phyloP scores from a whole-genome alignment of 2,888 invertebrate species.

The Carcina quercana region DNA sequence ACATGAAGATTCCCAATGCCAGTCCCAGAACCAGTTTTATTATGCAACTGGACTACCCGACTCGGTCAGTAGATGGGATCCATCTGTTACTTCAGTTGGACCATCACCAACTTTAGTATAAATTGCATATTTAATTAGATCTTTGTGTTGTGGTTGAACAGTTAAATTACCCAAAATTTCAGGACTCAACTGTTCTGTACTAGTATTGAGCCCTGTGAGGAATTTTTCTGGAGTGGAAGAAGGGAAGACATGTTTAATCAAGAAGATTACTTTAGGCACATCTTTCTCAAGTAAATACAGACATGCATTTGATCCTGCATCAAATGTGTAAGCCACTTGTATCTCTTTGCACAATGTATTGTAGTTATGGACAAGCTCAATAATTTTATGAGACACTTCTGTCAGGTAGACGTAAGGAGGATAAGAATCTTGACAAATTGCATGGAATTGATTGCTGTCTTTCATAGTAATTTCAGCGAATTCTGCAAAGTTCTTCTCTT shows the following conservation, averaged over 20 bases:
- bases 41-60: constrained; percentile 39
- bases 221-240: constrained; percentile 52
- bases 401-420: constrained; percentile 97
- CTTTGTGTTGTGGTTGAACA: constrained; percentile 51
- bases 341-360: constrained; percentile 79
- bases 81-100: constrained; percentile 71
- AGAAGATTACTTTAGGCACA: constrained; percentile 78
- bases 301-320: constrained; percentile 98
- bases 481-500: constrained; percentile 80
- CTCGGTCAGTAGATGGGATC: constrained; percentile 43
- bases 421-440: constrained; percentile 92
- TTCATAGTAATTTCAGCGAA: constrained; percentile 97
- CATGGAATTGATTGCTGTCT: constrained; percentile 98
- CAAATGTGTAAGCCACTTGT: constrained; percentile 96
- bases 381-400: constrained; percentile 87
- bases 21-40: too few species aligned
- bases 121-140: constrained; percentile 86
- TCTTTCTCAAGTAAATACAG: constrained; percentile 86
- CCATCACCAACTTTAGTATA: constrained; percentile 89
- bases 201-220: constrained; percentile 37
- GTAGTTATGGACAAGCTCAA: constrained; percentile 86
- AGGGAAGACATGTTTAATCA: constrained; percentile 84
- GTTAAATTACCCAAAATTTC: constrained; percentile 38
- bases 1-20: too few species aligned
- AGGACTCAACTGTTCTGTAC: constrained; percentile 19